Evolutionary conservation across 1,140 invertebrate species (phyloP).

Genomic region (Apolygus lucorum): DNA sequence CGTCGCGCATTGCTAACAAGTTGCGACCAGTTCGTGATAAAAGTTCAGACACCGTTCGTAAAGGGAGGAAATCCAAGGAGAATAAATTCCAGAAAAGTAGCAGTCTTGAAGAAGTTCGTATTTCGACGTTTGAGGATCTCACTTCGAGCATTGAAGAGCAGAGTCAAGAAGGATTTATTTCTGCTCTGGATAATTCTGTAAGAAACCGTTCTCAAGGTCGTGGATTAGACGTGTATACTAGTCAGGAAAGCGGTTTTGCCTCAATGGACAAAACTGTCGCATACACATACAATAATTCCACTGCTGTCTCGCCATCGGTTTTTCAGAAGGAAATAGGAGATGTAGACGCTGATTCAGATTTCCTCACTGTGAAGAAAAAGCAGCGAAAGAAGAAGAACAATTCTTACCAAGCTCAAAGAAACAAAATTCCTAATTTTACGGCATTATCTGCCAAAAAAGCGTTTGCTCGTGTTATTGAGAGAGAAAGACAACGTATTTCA

Average conservation of each 20-base stretch:
- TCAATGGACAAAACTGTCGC: slow-evolving; percentile 1
- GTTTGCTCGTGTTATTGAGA: neutral
- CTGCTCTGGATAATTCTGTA: neutral
- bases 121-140: slow-evolving; percentile 57
- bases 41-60: slow-evolving; percentile 24
- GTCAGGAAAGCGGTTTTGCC: neutral
- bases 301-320: neutral
- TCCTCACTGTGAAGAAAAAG: slow-evolving; percentile 62
- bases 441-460: neutral
- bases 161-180: neutral
- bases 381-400: slow-evolving; percentile 49
- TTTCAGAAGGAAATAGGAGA: neutral
- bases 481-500: slow-evolving; percentile 19
- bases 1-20: slow-evolving; percentile 7
- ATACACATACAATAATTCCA: slow-evolving; percentile 1
- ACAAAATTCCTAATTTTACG: slow-evolving; percentile 39
- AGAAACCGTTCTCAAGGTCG: neutral
- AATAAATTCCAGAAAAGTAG: slow-evolving; percentile 26
- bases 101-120: slow-evolving; percentile 56
- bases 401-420: slow-evolving; percentile 21
- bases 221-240: neutral
- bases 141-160: slow-evolving; percentile 36
- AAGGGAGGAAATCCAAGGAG: slow-evolving; percentile 16
- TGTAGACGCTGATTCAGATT: slow-evolving; percentile 42
- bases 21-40: slow-evolving; percentile 25